Evolutionary conservation across 1,140 invertebrate species (phyloP).

Genomic region (Megalonaias nervosa): DNA sequence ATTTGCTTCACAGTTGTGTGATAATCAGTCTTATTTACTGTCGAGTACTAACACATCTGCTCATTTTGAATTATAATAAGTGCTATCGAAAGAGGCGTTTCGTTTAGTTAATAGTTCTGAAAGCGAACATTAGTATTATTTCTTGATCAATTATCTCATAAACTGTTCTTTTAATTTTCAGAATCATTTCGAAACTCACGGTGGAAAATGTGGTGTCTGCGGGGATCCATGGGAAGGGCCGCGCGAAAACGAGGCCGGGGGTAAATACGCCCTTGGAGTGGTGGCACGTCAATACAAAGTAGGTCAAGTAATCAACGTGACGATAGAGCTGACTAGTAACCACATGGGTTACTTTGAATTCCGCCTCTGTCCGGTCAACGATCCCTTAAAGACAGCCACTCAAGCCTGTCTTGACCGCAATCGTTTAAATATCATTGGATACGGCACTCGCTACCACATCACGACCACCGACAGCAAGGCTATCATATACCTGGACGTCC

Average conservation of each 20-base stretch:
- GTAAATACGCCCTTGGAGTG: constrained; percentile 39
- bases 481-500: constrained; percentile 39
- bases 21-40: too few species aligned
- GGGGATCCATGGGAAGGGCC: constrained; percentile 59
- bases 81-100: too few species aligned
- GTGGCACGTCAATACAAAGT: constrained; percentile 26
- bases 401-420: constrained; percentile 77
- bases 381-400: constrained; percentile 44
- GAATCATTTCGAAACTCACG: constrained; percentile 29
- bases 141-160: too few species aligned
- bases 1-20: too few species aligned
- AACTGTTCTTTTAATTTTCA: constrained; percentile 6
- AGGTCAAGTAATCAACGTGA: constrained; percentile 47
- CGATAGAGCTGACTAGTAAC: constrained; percentile 89
- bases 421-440: constrained; percentile 64
- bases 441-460: constrained; percentile 40
- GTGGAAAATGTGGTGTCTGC: constrained; percentile 67
- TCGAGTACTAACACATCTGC: too few species aligned
- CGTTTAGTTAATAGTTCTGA: too few species aligned
- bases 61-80: too few species aligned
- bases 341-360: constrained; percentile 81
- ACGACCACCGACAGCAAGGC: constrained; percentile 16
- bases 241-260: constrained; percentile 65
- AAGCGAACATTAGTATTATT: too few species aligned
- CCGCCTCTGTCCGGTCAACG: constrained; percentile 53